A percentile compares a stretch with the other conserved stretches of the same genome.
phyloP scores from a whole-genome alignment of 2,888 invertebrate species.

The Lasioglossum villosulum region DNA sequence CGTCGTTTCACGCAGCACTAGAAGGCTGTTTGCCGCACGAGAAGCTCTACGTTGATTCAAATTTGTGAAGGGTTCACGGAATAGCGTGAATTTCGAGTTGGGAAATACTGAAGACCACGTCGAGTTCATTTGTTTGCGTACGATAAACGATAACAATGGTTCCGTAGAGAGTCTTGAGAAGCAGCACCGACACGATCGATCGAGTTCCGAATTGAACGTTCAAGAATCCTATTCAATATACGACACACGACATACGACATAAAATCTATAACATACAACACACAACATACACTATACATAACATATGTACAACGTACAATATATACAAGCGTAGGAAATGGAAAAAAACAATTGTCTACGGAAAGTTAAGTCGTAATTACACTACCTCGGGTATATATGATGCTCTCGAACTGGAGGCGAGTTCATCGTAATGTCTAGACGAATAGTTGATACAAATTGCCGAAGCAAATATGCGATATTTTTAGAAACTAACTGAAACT shows the following conservation, averaged over 20 bases:
- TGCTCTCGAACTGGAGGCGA: conserved; percentile 41
- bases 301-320: too few relatives aligned
- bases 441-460: conserved; percentile 21
- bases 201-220: not conserved
- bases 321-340: not conserved
- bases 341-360: not conserved
- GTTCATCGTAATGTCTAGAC: conserved; percentile 39
- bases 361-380: conserved; percentile 40
- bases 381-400: conserved; percentile 58
- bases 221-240: not conserved
- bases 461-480: conserved; percentile 30
- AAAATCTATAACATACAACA: not conserved
- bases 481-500: conserved; percentile 30
- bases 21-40: not conserved
- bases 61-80: not conserved
- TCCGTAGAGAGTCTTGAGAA: not conserved
- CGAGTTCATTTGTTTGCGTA: conserved; percentile 2
- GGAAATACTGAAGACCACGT: not conserved
- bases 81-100: not conserved
- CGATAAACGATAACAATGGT: not conserved
- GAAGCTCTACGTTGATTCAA: not conserved
- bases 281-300: not conserved
- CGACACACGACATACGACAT: not conserved
- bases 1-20: not conserved
- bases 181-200: not conserved